phyloP scores from a whole-genome alignment of 1,140 invertebrate species.

The Mylabris phalerata region DNA sequence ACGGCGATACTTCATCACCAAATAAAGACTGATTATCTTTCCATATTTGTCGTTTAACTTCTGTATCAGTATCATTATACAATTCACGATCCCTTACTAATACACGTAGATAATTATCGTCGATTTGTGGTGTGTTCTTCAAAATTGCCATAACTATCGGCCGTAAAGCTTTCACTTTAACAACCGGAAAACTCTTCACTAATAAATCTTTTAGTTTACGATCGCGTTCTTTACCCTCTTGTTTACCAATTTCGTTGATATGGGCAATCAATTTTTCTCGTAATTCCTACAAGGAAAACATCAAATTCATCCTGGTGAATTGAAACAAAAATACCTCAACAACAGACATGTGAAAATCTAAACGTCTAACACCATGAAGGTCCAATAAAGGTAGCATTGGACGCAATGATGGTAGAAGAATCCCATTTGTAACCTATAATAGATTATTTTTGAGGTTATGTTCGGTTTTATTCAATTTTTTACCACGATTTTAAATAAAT shows the following conservation, averaged over 20 bases:
- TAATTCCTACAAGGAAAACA: conserved; percentile 55
- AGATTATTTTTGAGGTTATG: not conserved
- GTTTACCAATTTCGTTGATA: conserved; percentile 80
- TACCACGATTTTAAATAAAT: conserved; percentile 12
- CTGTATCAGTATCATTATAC: conserved; percentile 90
- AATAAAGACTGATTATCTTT: conserved; percentile 94
- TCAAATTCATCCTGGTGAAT: no score
- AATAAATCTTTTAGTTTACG: conserved; percentile 86
- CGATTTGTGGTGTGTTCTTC: conserved; percentile 87
- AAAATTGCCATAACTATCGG: conserved; percentile 95
- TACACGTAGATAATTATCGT: conserved; percentile 85
- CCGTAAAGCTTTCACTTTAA: conserved; percentile 82
- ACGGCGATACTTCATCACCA: conserved; percentile 93
- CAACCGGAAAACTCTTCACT: conserved; percentile 87
- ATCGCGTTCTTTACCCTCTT: conserved; percentile 70
- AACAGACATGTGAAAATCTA: conserved; percentile 93
- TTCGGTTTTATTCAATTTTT: conserved; percentile 8
- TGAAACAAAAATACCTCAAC: conserved; percentile 58
- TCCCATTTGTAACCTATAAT: conserved; percentile 79
- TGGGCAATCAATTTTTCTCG: conserved; percentile 81
- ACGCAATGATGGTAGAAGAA: conserved; percentile 82
- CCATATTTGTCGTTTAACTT: conserved; percentile 97
- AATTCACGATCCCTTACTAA: conserved; percentile 85
- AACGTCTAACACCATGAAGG: conserved; percentile 80
- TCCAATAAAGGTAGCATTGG: conserved; percentile 93